phyloP scores from a whole-genome alignment of 2,797 vertebrate genomes.

The Chaetophractus vellerosus region DNA sequence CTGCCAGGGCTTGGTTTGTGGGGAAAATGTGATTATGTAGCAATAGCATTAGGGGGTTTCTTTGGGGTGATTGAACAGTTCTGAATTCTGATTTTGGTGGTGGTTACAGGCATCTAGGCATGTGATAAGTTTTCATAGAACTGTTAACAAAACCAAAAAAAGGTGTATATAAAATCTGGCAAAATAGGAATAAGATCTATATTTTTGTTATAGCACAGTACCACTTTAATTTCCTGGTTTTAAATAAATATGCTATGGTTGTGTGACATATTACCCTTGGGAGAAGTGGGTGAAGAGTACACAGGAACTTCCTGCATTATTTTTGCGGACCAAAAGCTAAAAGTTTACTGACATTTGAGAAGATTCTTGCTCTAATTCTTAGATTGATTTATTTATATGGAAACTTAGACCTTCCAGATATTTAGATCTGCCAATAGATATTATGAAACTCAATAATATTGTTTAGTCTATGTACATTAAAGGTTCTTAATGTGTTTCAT shows the following conservation, averaged over 20 bases:
- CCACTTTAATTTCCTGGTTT: neutral
- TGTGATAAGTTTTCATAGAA: neutral
- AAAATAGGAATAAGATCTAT: neutral
- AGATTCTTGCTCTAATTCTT: constrained; percentile 21
- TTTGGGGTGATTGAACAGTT: neutral
- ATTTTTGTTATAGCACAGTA: neutral
- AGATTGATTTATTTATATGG: neutral
- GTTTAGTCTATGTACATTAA: constrained; percentile 23
- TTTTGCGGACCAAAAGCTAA: constrained; percentile 12
- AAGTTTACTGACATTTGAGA: neutral
- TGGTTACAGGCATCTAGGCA: neutral
- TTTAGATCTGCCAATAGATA: neutral
- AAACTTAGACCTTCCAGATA: constrained; percentile 28
- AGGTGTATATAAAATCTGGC: neutral
- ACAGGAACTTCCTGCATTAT: neutral
- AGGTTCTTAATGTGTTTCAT: neutral
- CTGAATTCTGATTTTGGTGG: neutral
- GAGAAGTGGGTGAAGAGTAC: neutral
- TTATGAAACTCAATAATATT: neutral
- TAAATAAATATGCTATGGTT: neutral
- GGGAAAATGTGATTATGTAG: neutral
- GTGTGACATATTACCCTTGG: neutral
- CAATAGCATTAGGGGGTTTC: neutral
- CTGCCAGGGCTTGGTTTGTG: neutral
- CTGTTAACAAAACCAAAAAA: neutral